Base-by-base conservation (phyloP, 2,113 vertebrate genomes). In the Alces alces region DNA sequence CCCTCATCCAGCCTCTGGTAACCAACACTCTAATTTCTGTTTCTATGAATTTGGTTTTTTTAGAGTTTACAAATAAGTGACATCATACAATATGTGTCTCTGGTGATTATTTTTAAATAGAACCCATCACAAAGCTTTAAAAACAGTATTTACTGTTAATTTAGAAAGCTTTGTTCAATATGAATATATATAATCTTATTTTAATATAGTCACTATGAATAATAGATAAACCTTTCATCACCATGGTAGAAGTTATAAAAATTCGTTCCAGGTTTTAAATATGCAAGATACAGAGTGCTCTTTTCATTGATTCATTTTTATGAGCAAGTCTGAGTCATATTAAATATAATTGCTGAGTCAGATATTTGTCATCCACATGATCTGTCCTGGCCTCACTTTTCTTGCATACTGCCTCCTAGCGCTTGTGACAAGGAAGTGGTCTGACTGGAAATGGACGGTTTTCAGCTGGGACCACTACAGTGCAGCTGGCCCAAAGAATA, bases 191-290 rank as follows among this genome's bases (percentile, higher is more conserved):
- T 57, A 78, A 60, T 14, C 25, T 85, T 79, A 61, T 88, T 92
- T 95, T n/a, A 95, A 92, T 86, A 92, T 5, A 86, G 27, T 95
- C 73, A 89, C 12, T 85, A 64, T 54, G 12, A 96, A 93, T 89
- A 80, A 70, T 76, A 88, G 43, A 85, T 80, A 89, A 45, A 73
- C 54, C 88, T 90, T 82, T 86, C 28, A 52, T 79, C 83, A 58
- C 16, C 36, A 55, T 86, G 47, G 50, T 83, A 66, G 73, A 96
- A 93, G 47, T 86, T 95, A 93, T 45, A 93, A 61, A 76, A 76
- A 86, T 93, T 87, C 39, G 45, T 85, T 89, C 47, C 58, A 88
- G 5, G 45, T 82, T 96, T 93, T 95, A 66, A 95, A 89, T 89
- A 89, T 80, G 64, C 54, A 89, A 78, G 78, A 96, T 82, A 89